Base-by-base conservation (phyloP, 1,140 invertebrate species). In the Paralvinella palmiformis region DNA sequence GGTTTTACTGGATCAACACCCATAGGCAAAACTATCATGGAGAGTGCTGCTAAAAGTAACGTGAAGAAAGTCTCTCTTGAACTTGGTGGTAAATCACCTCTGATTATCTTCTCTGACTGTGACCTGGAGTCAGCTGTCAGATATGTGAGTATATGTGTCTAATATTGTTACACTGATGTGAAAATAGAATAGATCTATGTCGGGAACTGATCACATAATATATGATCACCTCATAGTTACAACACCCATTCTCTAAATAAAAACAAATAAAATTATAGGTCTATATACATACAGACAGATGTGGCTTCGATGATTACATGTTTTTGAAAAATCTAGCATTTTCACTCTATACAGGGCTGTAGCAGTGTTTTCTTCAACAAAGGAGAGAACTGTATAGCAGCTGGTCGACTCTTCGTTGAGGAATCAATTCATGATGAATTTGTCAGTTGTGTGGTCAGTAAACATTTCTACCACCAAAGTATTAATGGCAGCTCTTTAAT, bases 331-430 rank as follows among this genome's bases (percentile, higher is more conserved):
- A n/a, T n/a, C n/a, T n/a, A n/a, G n/a, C n/a, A n/a, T n/a, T n/a
- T n/a, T n/a, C n/a, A n/a, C n/a, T n/a, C n/a, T 72, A 74, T 67
- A 6, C 70, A 91, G 88, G 91, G 89, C 3, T 93, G 95, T 89
- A 86, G 87, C 65, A 88, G 91, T 35, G 94, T 97, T 0, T 98
- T 97, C 81, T 98, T 98, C 83, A 98, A 98, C 79, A 98, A 98
- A 76, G 96, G 96, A 60, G 94, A 98, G 82, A 97, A 97, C 76
- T 98, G 95, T 77, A 97, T 98, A 69, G 93, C 95, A 5, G 95
- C 94, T 33, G 94, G 94, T n/a, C 84, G 95, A 7, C 73, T 97
- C 0, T 98, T 97, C 81, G 88, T 98, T 0, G 93, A 96, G 75
- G 88, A 91, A 66, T 85, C 83, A 0, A 92, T 98, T 57, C 89